phyloP scores from a whole-genome alignment of 1,140 invertebrate genomes.

The Dreissena polymorpha region DNA sequence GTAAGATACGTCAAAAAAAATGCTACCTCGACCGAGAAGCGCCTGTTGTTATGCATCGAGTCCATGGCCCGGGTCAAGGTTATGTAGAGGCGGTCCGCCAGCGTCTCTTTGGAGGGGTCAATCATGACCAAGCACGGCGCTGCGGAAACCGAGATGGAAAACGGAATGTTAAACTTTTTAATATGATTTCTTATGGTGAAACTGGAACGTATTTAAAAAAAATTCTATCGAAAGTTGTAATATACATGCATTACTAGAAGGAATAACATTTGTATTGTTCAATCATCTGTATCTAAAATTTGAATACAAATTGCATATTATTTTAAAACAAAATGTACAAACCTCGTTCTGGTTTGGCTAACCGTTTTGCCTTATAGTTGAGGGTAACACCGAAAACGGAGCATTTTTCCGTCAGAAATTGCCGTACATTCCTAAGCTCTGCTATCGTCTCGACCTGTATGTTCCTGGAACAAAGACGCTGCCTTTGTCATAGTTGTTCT shows the following conservation, averaged over 20 bases:
- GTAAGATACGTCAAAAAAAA: too few relatives aligned
- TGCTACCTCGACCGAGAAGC: constrained; percentile 65
- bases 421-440: constrained; percentile 56
- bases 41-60: constrained; percentile 42
- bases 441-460: constrained; percentile 54
- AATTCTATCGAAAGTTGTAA: too few relatives aligned
- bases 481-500: too few relatives aligned
- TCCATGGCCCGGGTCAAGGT: constrained; percentile 48
- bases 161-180: neutral
- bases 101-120: constrained; percentile 53
- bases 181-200: too few relatives aligned
- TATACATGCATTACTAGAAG: too few relatives aligned
- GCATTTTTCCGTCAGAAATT: constrained; percentile 57
- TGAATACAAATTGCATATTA: too few relatives aligned
- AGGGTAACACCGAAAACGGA: constrained; percentile 66
- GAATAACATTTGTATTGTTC: too few relatives aligned
- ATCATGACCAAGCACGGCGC: constrained; percentile 63
- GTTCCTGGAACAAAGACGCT: constrained; percentile 48
- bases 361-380: constrained; percentile 56
- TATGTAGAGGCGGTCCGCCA: constrained; percentile 53
- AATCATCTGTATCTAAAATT: too few relatives aligned
- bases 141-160: constrained; percentile 18
- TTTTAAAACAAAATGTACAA: neutral
- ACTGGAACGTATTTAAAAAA: too few relatives aligned
- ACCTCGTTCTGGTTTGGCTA: constrained; percentile 54